phyloP scores from a whole-genome alignment of 2,113 vertebrate species.

The Etia nguti region DNA sequence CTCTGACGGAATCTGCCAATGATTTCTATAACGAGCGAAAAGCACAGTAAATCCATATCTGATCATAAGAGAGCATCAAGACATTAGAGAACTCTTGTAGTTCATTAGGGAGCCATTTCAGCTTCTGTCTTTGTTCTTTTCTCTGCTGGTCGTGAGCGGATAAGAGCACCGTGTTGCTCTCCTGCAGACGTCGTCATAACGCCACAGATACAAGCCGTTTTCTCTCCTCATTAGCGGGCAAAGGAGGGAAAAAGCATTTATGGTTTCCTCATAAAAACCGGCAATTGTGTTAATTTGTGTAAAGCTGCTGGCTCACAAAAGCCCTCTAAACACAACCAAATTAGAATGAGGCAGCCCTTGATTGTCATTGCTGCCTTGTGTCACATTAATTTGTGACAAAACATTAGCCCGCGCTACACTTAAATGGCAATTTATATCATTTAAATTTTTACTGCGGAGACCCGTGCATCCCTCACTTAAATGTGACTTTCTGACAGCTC shows the following conservation, averaged over 20 bases:
- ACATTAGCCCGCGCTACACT: constrained; percentile 96
- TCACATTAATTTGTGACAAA: constrained; percentile 99
- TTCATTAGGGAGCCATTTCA: constrained; percentile 59
- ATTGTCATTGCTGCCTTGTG: constrained; percentile 97
- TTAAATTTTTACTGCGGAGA: constrained; percentile 96
- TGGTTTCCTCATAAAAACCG: constrained; percentile 90
- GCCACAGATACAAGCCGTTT: constrained; percentile 59
- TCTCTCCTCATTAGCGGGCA: constrained; percentile 85
- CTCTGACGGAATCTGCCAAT: constrained; percentile 34
- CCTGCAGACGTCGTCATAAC: constrained; percentile 36
- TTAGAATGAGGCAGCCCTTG: constrained; percentile 94
- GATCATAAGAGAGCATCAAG: constrained; percentile 50
- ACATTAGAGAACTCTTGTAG: constrained; percentile 46
- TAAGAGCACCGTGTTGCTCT: constrained; percentile 38
- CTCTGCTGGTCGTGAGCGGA: constrained; percentile 10
- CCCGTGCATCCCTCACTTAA: constrained; percentile 94
- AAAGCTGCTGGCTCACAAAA: constrained; percentile 89
- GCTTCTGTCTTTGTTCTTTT: constrained; percentile 56
- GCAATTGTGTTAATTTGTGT: constrained; percentile 98
- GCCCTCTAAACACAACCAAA: constrained; percentile 94
- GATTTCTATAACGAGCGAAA: constrained; percentile 50
- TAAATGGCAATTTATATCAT: constrained; percentile 99
- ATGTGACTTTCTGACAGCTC: constrained; percentile 99
- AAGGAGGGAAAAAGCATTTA: constrained; percentile 78
- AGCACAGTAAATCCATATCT: constrained; percentile 24